Conservation (phyloP, 2,113 vertebrate genomes). For the Plectropomus leopardus region DNA sequence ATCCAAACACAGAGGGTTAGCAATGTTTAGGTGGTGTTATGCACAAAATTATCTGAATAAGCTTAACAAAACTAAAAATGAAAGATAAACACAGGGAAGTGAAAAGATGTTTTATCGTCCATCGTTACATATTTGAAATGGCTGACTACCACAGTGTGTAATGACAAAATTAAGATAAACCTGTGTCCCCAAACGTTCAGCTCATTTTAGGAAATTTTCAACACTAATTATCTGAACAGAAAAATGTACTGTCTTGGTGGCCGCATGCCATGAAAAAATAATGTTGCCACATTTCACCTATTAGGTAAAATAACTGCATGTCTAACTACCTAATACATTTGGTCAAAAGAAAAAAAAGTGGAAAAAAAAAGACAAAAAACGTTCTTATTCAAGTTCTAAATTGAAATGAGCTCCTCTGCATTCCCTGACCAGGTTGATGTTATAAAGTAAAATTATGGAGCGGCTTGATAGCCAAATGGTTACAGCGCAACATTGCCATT, state of each 20-base stretch:
- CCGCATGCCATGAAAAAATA: too few species aligned
- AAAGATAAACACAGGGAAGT: conserved; percentile 31
- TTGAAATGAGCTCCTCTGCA: too few species aligned
- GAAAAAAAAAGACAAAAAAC: background rate
- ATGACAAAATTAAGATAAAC: too few species aligned
- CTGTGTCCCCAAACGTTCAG: background rate
- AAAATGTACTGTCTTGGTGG: too few species aligned
- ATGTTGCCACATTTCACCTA: too few species aligned
- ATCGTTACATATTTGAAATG: background rate
- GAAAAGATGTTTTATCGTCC: conserved; percentile 40
- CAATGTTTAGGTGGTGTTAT: background rate
- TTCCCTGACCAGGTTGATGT: too few species aligned
- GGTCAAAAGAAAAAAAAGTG: too few species aligned
- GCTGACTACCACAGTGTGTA: background rate
- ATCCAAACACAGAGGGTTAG: conserved; percentile 43
- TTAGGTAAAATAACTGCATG: background rate
- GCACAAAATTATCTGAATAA: background rate
- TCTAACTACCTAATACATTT: too few species aligned
- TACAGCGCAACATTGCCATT: too few species aligned
- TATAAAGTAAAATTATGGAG: too few species aligned
- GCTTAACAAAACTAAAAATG: background rate
- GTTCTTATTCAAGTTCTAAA: background rate
- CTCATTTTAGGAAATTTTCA: background rate
- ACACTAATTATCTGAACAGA: background rate
- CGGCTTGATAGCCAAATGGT: too few species aligned